phyloP scores from a whole-genome alignment of 1,140 invertebrate species.

The Drosophila ogumai region DNA sequence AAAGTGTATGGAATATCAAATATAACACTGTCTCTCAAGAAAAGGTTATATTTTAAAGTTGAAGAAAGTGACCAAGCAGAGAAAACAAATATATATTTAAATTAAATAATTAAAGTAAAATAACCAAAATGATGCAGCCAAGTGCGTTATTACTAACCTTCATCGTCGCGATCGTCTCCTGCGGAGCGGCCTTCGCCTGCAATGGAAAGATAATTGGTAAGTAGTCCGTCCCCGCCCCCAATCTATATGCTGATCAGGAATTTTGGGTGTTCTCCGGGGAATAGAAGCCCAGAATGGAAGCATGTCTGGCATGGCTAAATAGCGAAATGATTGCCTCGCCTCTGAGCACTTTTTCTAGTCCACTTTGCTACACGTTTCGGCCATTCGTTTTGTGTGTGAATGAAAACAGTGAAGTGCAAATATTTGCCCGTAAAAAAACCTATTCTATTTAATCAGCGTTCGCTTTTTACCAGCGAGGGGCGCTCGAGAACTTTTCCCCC shows the following conservation, averaged over 20 bases:
- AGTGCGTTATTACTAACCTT: constrained; percentile 56
- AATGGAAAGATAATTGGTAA: constrained; percentile 82
- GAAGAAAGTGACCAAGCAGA: constrained; percentile 50
- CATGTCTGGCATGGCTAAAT: constrained; percentile 45
- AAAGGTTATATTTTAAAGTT: constrained; percentile 69
- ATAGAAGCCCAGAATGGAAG: constrained; percentile 3
- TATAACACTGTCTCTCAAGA: constrained; percentile 68
- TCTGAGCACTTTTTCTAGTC: constrained; percentile 31
- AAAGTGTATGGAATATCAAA: constrained; percentile 58
- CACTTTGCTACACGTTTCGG: constrained; percentile 62
- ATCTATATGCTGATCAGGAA: constrained; percentile 52
- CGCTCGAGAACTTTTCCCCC: constrained; percentile 44
- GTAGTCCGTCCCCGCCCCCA: constrained; percentile 21
- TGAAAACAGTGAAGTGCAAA: constrained; percentile 66
- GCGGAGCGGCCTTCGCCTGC: constrained; percentile 71
- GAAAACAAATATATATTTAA: constrained; percentile 20
- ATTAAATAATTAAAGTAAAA: constrained; percentile 25
- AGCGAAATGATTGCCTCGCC: constrained; percentile 19
- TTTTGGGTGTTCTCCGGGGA: constrained; percentile 40
- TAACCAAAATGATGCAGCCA: constrained; percentile 70
- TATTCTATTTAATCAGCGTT: constrained; percentile 52
- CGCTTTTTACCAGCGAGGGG: constrained; percentile 40
- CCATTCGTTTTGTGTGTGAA: constrained; percentile 70
- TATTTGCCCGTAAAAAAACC: constrained; percentile 44
- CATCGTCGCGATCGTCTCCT: constrained; percentile 63